These are phyloP conservation scores for Vimba vimba DNA, from an alignment of 2,113 vertebrate species.

Conservation along the genomic window DNA sequence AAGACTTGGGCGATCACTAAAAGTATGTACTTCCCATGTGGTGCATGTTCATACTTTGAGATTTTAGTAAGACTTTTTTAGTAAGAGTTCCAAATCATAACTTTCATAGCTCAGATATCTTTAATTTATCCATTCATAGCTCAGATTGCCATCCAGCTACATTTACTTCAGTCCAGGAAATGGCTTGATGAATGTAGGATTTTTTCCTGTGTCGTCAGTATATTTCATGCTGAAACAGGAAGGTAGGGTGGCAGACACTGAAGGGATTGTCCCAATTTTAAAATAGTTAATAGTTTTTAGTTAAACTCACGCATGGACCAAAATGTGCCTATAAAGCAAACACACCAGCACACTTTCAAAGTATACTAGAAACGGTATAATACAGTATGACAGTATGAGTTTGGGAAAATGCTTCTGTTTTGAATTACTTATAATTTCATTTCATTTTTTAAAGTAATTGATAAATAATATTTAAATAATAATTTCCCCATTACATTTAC, in stretches of 20 bases:
- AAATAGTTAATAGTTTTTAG: neutral
- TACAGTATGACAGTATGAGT: neutral
- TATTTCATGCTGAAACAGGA: neutral
- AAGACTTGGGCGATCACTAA: neutral
- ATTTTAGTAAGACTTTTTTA: neutral
- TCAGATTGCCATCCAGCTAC: neutral
- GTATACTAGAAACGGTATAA: neutral
- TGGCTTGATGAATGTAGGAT: neutral
- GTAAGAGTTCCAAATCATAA: neutral
- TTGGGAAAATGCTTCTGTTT: neutral
- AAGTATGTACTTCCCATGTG: neutral
- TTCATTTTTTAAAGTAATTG: too few relatives aligned
- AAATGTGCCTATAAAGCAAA: neutral
- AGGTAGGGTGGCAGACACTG: neutral
- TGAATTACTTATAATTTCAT: neutral
- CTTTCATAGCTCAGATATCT: neutral
- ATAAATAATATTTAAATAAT: neutral
- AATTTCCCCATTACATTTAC: neutral
- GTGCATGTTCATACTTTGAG: neutral
- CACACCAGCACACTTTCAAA: neutral
- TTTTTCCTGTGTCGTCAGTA: neutral
- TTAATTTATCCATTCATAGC: neutral
- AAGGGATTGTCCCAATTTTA: neutral
- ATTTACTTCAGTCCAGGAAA: neutral
- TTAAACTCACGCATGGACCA: neutral